A percentile compares a stretch with the other conserved stretches of the same genome.
These are phyloP conservation scores for Helogale parvula DNA, from an alignment of 2,113 vertebrate genomes.

Conservation along the genomic window DNA sequence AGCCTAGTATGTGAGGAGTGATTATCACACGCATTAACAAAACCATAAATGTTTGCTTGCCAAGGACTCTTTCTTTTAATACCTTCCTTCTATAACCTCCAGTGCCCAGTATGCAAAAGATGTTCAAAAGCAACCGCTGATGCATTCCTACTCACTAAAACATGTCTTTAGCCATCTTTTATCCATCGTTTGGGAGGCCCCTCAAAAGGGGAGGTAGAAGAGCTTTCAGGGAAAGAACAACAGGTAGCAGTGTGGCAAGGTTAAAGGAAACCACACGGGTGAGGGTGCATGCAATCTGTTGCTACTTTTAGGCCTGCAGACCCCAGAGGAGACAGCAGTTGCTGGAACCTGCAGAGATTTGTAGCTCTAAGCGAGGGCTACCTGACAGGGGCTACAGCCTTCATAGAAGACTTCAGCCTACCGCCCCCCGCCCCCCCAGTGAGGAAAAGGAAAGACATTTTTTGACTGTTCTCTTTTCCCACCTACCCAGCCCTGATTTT, in stretches of 20 bases:
- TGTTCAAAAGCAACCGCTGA: background rate
- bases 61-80: background rate
- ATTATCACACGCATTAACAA: background rate
- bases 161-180: background rate
- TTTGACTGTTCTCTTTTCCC: no score
- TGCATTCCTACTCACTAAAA: background rate
- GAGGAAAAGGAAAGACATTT: background rate
- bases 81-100: background rate
- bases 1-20: background rate
- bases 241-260: background rate
- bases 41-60: background rate
- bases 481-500: background rate
- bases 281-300: background rate
- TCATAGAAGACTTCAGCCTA: no score
- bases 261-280: background rate
- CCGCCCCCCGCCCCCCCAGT: no score
- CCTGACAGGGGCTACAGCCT: no score
- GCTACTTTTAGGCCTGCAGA: background rate
- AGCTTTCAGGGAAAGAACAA: background rate
- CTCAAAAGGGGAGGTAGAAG: background rate
- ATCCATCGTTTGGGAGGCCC: background rate
- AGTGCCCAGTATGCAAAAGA: background rate
- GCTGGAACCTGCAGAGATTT: background rate
- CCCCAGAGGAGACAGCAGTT: accelerated
- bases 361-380: background rate